Evolutionary conservation across 2,113 vertebrate genomes (phyloP).

Genomic region (Oncorhynchus clarkii): DNA sequence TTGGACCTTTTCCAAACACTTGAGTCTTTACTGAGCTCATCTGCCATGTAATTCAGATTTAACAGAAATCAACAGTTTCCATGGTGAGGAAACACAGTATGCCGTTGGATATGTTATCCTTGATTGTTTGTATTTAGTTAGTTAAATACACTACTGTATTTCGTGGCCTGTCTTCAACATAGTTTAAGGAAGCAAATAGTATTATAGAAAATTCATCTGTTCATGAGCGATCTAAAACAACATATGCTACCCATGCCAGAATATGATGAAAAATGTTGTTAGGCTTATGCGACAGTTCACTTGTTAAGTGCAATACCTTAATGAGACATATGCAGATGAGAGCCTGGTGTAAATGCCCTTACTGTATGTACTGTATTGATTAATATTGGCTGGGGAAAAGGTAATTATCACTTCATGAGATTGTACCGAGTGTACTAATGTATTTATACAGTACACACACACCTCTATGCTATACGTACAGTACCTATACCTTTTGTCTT

Average conservation of each 20-base stretch:
- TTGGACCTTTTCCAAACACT: conserved; percentile 11
- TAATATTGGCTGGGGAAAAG: too few species aligned
- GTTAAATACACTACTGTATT: not conserved
- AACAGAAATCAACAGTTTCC: not conserved
- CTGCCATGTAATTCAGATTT: conserved; percentile 14
- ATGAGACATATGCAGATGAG: not conserved
- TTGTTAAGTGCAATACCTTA: not conserved
- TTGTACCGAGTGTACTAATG: too few species aligned
- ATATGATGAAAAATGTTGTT: conserved; percentile 1
- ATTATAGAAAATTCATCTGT: not conserved
- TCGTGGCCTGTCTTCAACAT: not conserved
- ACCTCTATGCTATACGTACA: too few species aligned
- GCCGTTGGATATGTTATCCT: not conserved
- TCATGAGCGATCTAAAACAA: not conserved
- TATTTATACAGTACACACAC: too few species aligned
- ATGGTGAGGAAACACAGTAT: not conserved
- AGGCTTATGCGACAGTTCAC: not conserved
- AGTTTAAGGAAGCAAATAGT: not conserved
- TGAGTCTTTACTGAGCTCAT: conserved; percentile 6
- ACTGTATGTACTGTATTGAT: too few species aligned
- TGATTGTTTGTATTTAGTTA: not conserved
- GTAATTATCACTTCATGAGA: too few species aligned
- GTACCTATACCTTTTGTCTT: not conserved
- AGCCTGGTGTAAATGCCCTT: too few species aligned
- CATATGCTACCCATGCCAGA: not conserved